Percentiles rank a stretch among this genome's conserved stretches.
Evolutionary conservation across 1,140 invertebrate species (phyloP).

Genomic region (Spodoptera litura): DNA sequence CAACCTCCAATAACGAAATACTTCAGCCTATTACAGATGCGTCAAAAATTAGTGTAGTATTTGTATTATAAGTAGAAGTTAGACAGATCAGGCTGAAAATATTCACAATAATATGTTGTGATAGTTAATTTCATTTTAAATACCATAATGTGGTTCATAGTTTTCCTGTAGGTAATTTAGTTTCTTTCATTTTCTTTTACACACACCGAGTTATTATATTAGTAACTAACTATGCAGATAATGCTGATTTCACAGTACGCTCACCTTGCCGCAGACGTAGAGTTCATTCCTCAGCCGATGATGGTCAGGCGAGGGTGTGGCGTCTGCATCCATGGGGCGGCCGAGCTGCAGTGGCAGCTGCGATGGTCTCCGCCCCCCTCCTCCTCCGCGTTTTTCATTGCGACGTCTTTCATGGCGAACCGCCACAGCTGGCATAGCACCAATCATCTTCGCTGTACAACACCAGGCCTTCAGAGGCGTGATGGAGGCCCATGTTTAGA

Average conservation of each 20-base stretch:
- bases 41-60: too few relatives aligned
- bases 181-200: too few relatives aligned
- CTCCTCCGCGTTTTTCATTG: conserved; percentile 88
- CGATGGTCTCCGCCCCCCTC: conserved; percentile 87
- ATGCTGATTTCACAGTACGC: conserved; percentile 10
- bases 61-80: too few relatives aligned
- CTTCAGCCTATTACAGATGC: too few relatives aligned
- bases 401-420: conserved; percentile 92
- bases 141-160: too few relatives aligned
- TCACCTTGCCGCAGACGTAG: conserved; percentile 91
- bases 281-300: conserved; percentile 87
- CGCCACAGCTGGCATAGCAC: conserved; percentile 94
- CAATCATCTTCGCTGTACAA: conserved; percentile 90
- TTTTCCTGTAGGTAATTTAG: too few relatives aligned
- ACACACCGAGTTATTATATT: too few relatives aligned
- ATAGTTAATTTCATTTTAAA: too few relatives aligned
- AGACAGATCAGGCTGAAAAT: too few relatives aligned
- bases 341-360: conserved; percentile 89
- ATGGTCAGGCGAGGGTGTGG: conserved; percentile 87
- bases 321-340: conserved; percentile 87
- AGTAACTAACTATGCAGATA: background rate
- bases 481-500: conserved; percentile 38
- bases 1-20: too few relatives aligned
- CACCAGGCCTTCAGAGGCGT: conserved; percentile 21
- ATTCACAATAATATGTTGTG: too few relatives aligned